These are phyloP conservation scores for Sceliomorpha sp. DNA, from an alignment of 2,888 invertebrate genomes.

Conservation along the genomic window DNA sequence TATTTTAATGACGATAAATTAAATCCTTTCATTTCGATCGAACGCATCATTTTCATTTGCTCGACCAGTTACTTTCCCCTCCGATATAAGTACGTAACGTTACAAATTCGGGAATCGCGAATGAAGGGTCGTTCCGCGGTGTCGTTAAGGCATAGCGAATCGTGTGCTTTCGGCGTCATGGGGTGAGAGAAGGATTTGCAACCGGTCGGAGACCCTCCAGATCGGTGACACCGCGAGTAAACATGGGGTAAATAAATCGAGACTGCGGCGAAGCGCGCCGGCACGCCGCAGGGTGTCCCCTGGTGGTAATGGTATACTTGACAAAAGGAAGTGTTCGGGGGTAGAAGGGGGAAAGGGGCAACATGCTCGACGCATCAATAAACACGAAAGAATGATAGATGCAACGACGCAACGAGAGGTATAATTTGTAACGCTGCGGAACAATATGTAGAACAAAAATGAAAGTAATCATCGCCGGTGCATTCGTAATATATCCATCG, in stretches of 20 bases:
- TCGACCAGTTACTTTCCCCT: no score
- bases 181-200: slow-evolving; percentile 52
- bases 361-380: slow-evolving; percentile 29
- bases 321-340: slow-evolving; percentile 35
- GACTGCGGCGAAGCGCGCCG: slow-evolving; percentile 30
- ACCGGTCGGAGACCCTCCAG: slow-evolving; percentile 20
- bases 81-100: slow-evolving; percentile 37
- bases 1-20: no score
- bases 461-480: background rate
- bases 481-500: no score
- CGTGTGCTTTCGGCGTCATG: slow-evolving; percentile 31
- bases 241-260: slow-evolving; percentile 51
- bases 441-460: slow-evolving; percentile 11
- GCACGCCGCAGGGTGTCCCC: slow-evolving; percentile 38
- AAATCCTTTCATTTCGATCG: no score
- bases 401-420: slow-evolving; percentile 27
- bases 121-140: slow-evolving; percentile 35
- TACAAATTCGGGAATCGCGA: slow-evolving; percentile 36
- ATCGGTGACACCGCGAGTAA: slow-evolving; percentile 49
- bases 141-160: slow-evolving; percentile 41
- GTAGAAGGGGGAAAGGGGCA: slow-evolving; percentile 11
- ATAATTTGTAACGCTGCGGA: slow-evolving; percentile 33
- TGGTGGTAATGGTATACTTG: slow-evolving; percentile 29
- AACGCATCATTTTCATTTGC: no score
- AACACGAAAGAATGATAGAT: slow-evolving; percentile 35